phyloP scores from a whole-genome alignment of 2,888 invertebrate species.

The Cylloceria caligata region DNA sequence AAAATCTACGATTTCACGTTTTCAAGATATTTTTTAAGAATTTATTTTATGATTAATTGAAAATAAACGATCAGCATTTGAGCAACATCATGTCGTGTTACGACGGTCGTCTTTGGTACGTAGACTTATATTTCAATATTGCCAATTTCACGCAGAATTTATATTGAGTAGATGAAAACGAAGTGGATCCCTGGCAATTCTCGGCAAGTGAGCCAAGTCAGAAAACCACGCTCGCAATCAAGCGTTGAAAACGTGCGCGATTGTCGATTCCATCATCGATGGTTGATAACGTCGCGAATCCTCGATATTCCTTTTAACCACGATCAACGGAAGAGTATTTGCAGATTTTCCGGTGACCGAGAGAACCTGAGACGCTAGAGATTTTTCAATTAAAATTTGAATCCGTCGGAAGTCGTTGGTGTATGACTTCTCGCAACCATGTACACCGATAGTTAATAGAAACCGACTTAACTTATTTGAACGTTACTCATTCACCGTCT shows the following conservation, averaged over 20 bases:
- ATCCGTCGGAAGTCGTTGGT: conserved; percentile 31
- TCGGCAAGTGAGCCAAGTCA: neutral
- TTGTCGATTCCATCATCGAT: too few species aligned
- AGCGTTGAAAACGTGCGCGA: neutral
- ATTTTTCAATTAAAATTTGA: conserved; percentile 47
- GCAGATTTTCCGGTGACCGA: neutral
- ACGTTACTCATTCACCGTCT: conserved; percentile 16
- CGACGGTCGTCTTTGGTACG: neutral
- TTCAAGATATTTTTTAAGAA: too few species aligned
- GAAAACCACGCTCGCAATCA: neutral
- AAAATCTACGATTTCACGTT: too few species aligned
- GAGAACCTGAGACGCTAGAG: neutral
- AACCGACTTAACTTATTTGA: conserved; percentile 54
- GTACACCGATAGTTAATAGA: conserved; percentile 37
- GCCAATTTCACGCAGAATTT: conserved; percentile 21
- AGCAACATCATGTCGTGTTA: too few species aligned
- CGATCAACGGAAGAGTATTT: too few species aligned
- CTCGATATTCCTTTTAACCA: too few species aligned
- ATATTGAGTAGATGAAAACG: neutral
- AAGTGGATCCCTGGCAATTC: neutral
- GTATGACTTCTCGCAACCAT: conserved; percentile 1
- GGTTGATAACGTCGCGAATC: too few species aligned
- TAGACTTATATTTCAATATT: conserved; percentile 61
- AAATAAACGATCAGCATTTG: too few species aligned
- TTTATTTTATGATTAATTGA: too few species aligned